Percentiles rank a stretch among this genome's conserved stretches.
Evolutionary conservation across 2,113 vertebrate genomes (phyloP).

Genomic region (Scomber scombrus): DNA sequence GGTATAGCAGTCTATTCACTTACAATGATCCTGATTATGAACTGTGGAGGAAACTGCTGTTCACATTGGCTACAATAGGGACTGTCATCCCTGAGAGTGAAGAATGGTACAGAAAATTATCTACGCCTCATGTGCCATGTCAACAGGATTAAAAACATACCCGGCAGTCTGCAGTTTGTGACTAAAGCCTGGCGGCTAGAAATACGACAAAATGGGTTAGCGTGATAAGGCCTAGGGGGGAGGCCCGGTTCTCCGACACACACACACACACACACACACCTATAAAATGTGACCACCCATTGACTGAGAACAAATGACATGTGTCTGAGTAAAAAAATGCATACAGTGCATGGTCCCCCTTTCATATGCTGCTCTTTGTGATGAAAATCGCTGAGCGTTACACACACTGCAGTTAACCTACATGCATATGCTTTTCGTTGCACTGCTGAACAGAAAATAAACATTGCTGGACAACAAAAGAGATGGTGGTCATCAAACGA

Average conservation of each 20-base stretch:
- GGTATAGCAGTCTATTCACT: background rate
- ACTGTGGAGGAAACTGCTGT: background rate
- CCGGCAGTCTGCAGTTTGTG: constrained; percentile 51
- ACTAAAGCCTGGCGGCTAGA: constrained; percentile 45
- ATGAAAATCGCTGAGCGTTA: constrained; percentile 80
- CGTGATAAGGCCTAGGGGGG: constrained; percentile 69
- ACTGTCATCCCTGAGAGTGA: constrained; percentile 11
- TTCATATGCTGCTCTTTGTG: constrained; percentile 82
- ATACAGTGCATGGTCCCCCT: constrained; percentile 46
- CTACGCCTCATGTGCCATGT: constrained; percentile 29
- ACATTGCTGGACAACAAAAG: constrained; percentile 35
- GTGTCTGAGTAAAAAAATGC: constrained; percentile 65
- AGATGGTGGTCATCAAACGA: background rate
- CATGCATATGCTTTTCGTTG: constrained; percentile 55
- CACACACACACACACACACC: constrained; percentile 43
- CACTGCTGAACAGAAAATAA: constrained; percentile 40
- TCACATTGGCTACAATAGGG: background rate
- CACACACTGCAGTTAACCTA: constrained; percentile 64
- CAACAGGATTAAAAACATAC: constrained; percentile 64
- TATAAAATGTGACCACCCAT: constrained; percentile 56
- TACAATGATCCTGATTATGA: constrained; percentile 1
- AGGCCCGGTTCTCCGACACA: constrained; percentile 54
- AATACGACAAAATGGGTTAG: constrained; percentile 54
- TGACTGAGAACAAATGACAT: constrained; percentile 74
- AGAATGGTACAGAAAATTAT: constrained; percentile 28